Percentiles rank a stretch among this genome's conserved stretches.
These are phyloP conservation scores for Eira barbara DNA, from an alignment of 2,113 vertebrate genomes.

Conservation along the genomic window DNA sequence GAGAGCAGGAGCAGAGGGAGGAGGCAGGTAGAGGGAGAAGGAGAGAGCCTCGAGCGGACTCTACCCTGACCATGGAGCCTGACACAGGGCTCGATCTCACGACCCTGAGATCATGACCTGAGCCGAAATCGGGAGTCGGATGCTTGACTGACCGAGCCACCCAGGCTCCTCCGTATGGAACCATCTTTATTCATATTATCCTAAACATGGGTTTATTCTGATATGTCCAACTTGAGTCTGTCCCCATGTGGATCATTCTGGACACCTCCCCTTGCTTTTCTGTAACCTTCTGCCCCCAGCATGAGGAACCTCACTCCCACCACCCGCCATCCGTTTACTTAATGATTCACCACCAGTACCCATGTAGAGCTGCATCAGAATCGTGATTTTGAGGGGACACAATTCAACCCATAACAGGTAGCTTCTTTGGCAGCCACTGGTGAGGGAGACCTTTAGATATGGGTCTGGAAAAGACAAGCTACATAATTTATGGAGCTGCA, in stretches of 20 bases:
- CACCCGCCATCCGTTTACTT: not conserved
- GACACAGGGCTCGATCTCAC: not conserved
- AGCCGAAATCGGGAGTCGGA: not conserved
- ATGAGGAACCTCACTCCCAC: accelerated
- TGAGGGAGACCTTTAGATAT: accelerated
- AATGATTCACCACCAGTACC: accelerated
- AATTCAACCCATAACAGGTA: not conserved
- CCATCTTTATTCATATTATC: not conserved
- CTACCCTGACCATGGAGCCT: not conserved
- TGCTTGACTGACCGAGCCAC: not conserved
- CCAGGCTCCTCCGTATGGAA: not conserved
- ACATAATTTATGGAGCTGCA: not conserved
- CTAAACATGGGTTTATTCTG: not conserved
- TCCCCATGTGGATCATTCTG: accelerated
- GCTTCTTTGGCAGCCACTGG: not conserved
- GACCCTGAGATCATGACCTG: not conserved
- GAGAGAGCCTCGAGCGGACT: not conserved
- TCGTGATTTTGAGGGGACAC: accelerated
- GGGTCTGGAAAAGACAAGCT: not conserved
- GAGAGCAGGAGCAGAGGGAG: not conserved
- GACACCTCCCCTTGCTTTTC: not conserved
- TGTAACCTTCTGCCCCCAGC: too few species aligned
- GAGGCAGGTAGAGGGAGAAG: not conserved
- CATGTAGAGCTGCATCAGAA: accelerated
- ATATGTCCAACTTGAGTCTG: not conserved